These are phyloP conservation scores for Eristalis tenax DNA, from an alignment of 2,888 invertebrate genomes.

Conservation along the genomic window DNA sequence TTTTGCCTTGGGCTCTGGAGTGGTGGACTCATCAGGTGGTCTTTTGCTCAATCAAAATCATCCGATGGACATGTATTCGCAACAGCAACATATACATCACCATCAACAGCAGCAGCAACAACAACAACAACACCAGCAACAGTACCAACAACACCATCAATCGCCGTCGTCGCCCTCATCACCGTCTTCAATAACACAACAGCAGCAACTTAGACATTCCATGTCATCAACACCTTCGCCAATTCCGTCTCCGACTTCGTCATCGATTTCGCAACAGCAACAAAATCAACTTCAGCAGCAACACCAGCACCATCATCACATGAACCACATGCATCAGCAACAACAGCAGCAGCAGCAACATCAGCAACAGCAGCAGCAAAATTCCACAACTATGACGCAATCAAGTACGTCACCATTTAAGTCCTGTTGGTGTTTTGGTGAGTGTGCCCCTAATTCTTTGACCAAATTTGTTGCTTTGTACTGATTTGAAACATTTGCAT, in stretches of 20 bases:
- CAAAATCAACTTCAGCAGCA: constrained; percentile 74
- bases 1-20: constrained; percentile 57
- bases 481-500: constrained; percentile 52
- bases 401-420: constrained; percentile 75
- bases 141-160: constrained; percentile 65
- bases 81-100: constrained; percentile 73
- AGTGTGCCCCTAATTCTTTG: constrained; percentile 75
- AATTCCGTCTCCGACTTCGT: constrained; percentile 72
- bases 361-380: constrained; percentile 74
- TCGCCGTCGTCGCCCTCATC: constrained; percentile 74
- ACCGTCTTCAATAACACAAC: constrained; percentile 72
- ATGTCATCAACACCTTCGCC: constrained; percentile 75
- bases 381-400: constrained; percentile 70
- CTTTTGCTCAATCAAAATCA: constrained; percentile 62
- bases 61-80: constrained; percentile 76
- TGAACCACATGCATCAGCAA: constrained; percentile 75
- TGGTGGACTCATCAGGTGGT: constrained; percentile 55
- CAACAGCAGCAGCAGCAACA: constrained; percentile 74
- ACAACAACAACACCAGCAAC: constrained; percentile 51
- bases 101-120: constrained; percentile 68
- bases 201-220: constrained; percentile 74
- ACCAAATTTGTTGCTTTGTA: constrained; percentile 59
- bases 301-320: constrained; percentile 74
- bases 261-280: constrained; percentile 72
- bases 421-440: constrained; percentile 82